Evolutionary conservation across 2,113 vertebrate species (phyloP).

Genomic region (Gila orcuttii): DNA sequence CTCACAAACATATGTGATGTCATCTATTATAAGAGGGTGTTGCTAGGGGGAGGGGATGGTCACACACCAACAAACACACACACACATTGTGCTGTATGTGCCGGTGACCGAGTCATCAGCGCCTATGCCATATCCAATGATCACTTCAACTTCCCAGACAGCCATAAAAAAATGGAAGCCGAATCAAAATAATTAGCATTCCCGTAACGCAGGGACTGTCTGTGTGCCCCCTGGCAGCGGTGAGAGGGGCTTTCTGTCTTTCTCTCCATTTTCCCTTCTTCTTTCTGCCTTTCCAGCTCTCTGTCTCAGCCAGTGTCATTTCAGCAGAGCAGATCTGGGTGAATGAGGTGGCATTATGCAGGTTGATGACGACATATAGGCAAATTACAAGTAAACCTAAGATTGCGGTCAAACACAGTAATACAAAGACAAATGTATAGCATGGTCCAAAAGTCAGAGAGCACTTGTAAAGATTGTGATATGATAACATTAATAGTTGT

Average conservation of each 20-base stretch:
- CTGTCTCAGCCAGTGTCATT: constrained; percentile 39
- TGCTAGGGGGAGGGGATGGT: constrained; percentile 37
- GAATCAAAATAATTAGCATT: constrained; percentile 60
- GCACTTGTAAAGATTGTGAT: not conserved
- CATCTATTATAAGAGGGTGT: constrained; percentile 33
- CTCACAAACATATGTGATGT: constrained; percentile 58
- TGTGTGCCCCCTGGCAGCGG: constrained; percentile 49
- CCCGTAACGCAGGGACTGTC: constrained; percentile 49
- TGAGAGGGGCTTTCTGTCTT: constrained; percentile 49
- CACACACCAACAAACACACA: constrained; percentile 36
- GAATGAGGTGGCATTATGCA: constrained; percentile 29
- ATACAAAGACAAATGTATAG: not conserved
- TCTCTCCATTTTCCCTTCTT: constrained; percentile 38
- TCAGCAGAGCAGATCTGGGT: constrained; percentile 38
- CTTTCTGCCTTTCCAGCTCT: constrained; percentile 31
- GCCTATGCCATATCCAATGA: constrained; percentile 44
- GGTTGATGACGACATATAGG: constrained; percentile 33
- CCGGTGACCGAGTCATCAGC: constrained; percentile 26
- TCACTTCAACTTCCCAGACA: constrained; percentile 57
- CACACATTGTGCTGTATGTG: not conserved
- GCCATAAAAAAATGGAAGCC: constrained; percentile 47
- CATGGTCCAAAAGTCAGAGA: not conserved
- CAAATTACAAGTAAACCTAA: constrained; percentile 45
- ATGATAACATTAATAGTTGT: not conserved
- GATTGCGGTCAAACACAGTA: constrained; percentile 17